Evolutionary conservation across 2,888 invertebrate genomes (phyloP), one percentile per base, ranked within the genome.

Genomic region (Ditula angustiorana): DNA sequence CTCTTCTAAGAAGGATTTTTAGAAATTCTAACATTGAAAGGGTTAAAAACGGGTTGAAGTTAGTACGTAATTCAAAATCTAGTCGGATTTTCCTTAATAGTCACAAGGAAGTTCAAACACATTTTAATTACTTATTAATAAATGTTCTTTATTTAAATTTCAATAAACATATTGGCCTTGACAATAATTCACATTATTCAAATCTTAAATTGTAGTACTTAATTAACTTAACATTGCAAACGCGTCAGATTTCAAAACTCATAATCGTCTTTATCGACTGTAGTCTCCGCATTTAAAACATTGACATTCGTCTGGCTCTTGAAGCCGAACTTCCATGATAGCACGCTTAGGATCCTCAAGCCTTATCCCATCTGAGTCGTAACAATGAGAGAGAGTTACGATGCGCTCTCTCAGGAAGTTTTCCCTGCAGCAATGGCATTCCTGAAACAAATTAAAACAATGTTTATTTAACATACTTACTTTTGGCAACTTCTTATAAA

Each of bases 401-500:
- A 96, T 89, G 70, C 97, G 94, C 78, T 97, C 97, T 66, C 97
- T 94, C 52, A 98, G 93, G 80, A 95, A 97, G 75, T 96, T 97
- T 86, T 98, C 98, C 62, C 97, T 94, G 80, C 98, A 98, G 87
- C 98, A 98, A 80, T 96, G 97, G 82, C 98, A 98, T 91, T 98
- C 98, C 98, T 97, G 82, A 49, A 91, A 84, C 46, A 66, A 61
- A 59, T 33, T 26, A 24, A 41, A 16, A 30, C n/a, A 21, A 28
- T n/a, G 4, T n/a, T n/a, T n/a, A n/a, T n/a, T n/a, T n/a, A n/a
- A n/a, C n/a, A n/a, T n/a, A n/a, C n/a, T n/a, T n/a, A n/a, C n/a
- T n/a, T n/a, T n/a, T n/a, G n/a, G n/a, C n/a, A n/a, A n/a, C n/a
- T n/a, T n/a, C n/a, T n/a, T n/a, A n/a, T n/a, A n/a, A n/a, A n/a